Base-by-base conservation (phyloP, 2,888 invertebrate genomes). In the Terebella lapidaria region DNA sequence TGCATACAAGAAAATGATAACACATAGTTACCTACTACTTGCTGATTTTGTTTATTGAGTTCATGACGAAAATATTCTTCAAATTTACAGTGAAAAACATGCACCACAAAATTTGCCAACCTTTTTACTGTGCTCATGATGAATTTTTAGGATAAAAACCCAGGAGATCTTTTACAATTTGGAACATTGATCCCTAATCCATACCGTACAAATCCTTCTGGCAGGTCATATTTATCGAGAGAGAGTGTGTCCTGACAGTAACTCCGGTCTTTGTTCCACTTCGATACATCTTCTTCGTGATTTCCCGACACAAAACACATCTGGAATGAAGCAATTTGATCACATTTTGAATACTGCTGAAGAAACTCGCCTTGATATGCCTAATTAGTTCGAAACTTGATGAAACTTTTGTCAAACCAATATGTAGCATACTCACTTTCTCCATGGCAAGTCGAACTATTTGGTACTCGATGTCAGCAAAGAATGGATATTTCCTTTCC, bases 391-490 rank as follows among this genome's bases (percentile, higher is more conserved):
- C n/a, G n/a, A n/a, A n/a, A n/a, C n/a, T n/a, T n/a, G n/a, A n/a
- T n/a, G n/a, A n/a, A n/a, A n/a, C n/a, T n/a, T n/a, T n/a, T n/a
- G n/a, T n/a, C n/a, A n/a, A n/a, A n/a, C n/a, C n/a, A n/a, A n/a
- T n/a, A n/a, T n/a, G n/a, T 35, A 35, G 10, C n/a, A 15, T 29
- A 26, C 58, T 57, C 59, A 81, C 81, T 76, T 82, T 74, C 69
- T 84, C 83, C 74, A 81, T 76, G 58, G 82, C 77, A 65, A 82
- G 80, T 60, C 84, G 72, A 55, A 84, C 77, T 56, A 84, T 73
- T 56, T 81, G 76, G 57, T 80, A 77, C 68, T 85, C 84, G 1
- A 83, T 77, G 5, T 78, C 75, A 3, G 80, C 76, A 58, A 72
- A 72, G 69, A 82, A 80, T 29, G 75, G 71, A 70, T 78, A 80